Evolutionary conservation across 2,888 invertebrate species (phyloP), one percentile per base, ranked within the genome.

Genomic region (Willowsia nigromaculata): DNA sequence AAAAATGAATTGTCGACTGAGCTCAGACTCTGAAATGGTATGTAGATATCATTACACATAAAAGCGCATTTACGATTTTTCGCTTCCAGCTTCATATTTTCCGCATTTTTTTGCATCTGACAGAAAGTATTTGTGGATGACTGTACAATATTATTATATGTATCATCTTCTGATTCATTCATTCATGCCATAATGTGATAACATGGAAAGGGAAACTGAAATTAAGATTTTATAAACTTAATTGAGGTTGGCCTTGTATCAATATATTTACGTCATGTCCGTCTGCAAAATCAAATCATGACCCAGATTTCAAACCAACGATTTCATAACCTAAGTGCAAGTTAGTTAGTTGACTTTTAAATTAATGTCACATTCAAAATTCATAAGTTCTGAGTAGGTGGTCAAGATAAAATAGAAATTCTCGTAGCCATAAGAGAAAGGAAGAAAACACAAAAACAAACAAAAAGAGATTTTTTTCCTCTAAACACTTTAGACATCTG

Each of bases 401-500:
- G 3, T 56, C 22, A 22, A 22, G 5, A 37, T 6, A 15, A 9
- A 13, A 50, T 2, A 13, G 25, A 11, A 15, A 1, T 30, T 15
- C 15, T n/a, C n/a, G n/a, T n/a, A 25, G 9, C 62, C 62, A 62
- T 11, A 62, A 62, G 33, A 56, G 18, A 7, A 37, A 81, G 33
- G 11, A 81, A 37, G 53, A 40, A 62, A 81, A 53, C 62, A 22
- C 15, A 62, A 82, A 53, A 65, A 62, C 27, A 68, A 83, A 47
- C 43, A 62, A 59, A 13, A 65, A 37, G 33, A 1, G 25, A 30
- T 78, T 78, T 68, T 68, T 68, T 65, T 85, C 80, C 50, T 86
- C 68, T 50, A 86, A 86, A 86, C 68, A 86, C 80, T 78, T 78
- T 65, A 65, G 86, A 80, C 78, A 85, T 62, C 85, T 85, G 78